Percentiles rank a stretch among this genome's conserved stretches.
Conservation (phyloP, 53 echinoderm and acorn worm genomes). For the Echinometra lucunter region DNA sequence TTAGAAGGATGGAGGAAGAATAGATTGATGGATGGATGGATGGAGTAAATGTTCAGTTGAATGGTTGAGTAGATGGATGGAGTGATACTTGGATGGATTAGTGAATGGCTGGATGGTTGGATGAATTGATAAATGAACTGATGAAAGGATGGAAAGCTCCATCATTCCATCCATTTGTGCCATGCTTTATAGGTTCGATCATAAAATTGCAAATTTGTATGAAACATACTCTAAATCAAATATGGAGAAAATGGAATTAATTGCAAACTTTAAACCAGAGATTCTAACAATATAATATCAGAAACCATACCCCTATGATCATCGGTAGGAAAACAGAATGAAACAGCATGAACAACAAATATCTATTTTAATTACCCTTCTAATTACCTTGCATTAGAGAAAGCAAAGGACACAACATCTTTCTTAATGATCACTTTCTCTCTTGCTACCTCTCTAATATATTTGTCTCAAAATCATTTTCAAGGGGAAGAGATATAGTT, state of each 20-base stretch:
- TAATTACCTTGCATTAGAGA: too few species aligned
- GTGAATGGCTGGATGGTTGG: background rate
- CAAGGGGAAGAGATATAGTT: background rate
- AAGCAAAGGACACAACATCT: conserved; percentile 1
- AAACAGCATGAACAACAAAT: too few species aligned
- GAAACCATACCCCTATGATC: too few species aligned
- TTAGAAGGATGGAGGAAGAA: background rate
- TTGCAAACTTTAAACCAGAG: too few species aligned
- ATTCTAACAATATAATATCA: too few species aligned
- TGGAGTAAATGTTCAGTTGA: background rate
- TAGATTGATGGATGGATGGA: background rate
- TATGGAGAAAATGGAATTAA: too few species aligned
- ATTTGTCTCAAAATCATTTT: background rate
- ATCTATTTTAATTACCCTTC: too few species aligned
- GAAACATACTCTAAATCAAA: too few species aligned
- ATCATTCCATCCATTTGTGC: too few species aligned
- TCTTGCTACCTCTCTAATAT: background rate
- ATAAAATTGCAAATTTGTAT: too few species aligned
- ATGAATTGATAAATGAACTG: background rate
- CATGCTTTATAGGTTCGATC: too few species aligned
- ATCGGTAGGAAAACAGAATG: too few species aligned
- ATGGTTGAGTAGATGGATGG: background rate
- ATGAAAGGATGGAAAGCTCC: background rate
- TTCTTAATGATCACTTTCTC: conserved; percentile 15
- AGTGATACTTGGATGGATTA: background rate